These are phyloP conservation scores for Cyaniris semiargus DNA, from an alignment of 2,888 invertebrate species.

Conservation along the genomic window DNA sequence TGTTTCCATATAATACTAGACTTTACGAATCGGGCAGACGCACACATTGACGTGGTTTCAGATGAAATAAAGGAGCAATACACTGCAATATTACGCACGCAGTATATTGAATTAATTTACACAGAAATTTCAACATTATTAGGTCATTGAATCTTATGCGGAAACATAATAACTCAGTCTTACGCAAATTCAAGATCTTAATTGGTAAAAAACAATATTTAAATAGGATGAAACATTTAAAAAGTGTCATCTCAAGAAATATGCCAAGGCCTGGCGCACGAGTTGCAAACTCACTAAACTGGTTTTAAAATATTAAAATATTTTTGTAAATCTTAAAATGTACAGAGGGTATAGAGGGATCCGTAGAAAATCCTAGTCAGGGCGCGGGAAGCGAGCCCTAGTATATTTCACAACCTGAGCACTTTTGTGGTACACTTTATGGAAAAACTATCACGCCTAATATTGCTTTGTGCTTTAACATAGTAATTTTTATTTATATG, in stretches of 20 bases:
- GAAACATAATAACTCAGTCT: neutral
- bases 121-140: neutral
- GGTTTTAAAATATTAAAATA: neutral
- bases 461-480: no score
- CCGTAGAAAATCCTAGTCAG: neutral
- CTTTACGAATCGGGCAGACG: no score
- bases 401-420: no score
- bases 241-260: conserved; percentile 2
- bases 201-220: neutral
- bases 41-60: no score
- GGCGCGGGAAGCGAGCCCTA: no score
- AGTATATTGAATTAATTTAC: no score
- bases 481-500: no score
- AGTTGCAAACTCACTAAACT: neutral
- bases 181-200: neutral
- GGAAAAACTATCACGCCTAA: no score
- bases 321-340: neutral
- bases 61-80: no score
- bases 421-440: no score
- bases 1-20: no score
- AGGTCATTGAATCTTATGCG: neutral
- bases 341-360: neutral
- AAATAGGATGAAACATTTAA: neutral
- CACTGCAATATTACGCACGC: no score
- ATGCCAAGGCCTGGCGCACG: neutral